phyloP scores from a whole-genome alignment of 1,140 invertebrate species.

The Thaumatotibia leucotreta region DNA sequence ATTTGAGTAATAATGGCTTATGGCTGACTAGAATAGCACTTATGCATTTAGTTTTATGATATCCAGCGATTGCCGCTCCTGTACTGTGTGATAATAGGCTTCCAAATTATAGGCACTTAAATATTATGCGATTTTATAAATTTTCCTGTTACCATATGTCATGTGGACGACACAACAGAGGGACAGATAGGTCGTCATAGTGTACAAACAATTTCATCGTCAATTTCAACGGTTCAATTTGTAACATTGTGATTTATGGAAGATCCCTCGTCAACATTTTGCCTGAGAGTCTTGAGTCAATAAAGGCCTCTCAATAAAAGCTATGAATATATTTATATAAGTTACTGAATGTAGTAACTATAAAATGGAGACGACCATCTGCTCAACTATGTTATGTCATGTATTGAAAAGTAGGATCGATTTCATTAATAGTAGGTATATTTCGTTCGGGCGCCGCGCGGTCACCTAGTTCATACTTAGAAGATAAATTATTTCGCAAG shows the following conservation, averaged over 20 bases:
- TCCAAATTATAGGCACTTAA: too few relatives aligned
- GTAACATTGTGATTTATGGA: too few relatives aligned
- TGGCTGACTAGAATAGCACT: neutral
- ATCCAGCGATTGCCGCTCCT: neutral
- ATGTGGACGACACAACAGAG: too few relatives aligned
- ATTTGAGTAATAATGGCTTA: neutral
- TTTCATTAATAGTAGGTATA: neutral
- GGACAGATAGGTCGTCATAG: too few relatives aligned
- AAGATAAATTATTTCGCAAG: neutral
- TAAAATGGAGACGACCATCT: neutral
- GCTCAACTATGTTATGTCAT: neutral
- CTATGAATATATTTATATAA: neutral
- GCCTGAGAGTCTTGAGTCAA: neutral
- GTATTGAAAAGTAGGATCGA: neutral
- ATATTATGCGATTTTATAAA: too few relatives aligned
- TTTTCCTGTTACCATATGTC: too few relatives aligned
- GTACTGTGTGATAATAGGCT: neutral
- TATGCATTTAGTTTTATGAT: neutral
- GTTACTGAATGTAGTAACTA: neutral
- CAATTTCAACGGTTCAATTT: too few relatives aligned
- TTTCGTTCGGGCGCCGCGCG: neutral
- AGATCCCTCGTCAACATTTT: too few relatives aligned
- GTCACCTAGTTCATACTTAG: slow-evolving; percentile 2
- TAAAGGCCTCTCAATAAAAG: neutral
- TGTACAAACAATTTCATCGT: too few relatives aligned